phyloP scores from a whole-genome alignment of 1,140 invertebrate species.

The Amphibalanus amphitrite region DNA sequence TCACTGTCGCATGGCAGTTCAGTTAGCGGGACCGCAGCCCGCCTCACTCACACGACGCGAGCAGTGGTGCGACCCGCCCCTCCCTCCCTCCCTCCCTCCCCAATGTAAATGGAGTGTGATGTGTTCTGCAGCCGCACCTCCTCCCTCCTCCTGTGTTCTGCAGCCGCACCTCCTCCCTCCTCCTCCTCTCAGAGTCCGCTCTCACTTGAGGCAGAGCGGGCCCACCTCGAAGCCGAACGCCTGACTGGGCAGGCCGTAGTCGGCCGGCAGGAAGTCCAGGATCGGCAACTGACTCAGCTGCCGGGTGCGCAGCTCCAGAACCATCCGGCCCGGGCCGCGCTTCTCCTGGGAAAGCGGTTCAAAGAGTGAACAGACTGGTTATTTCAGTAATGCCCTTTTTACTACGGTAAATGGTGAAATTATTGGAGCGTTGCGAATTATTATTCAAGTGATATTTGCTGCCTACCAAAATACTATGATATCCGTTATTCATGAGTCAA shows the following conservation, averaged over 20 bases:
- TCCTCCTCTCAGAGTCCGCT: slow-evolving; percentile 24
- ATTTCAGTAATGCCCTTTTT: too few relatives aligned
- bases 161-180: slow-evolving; percentile 26
- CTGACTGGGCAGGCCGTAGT: slow-evolving; percentile 55
- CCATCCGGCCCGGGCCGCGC: slow-evolving; percentile 36
- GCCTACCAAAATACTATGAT: too few relatives aligned
- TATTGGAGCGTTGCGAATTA: too few relatives aligned
- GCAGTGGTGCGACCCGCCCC: too few relatives aligned
- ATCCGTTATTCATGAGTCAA: too few relatives aligned
- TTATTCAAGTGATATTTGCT: too few relatives aligned
- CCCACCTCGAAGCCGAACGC: slow-evolving; percentile 67
- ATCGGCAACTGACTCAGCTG: slow-evolving; percentile 51
- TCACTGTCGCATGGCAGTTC: not conserved
- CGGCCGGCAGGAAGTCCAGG: slow-evolving; percentile 55
- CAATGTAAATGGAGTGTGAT: slow-evolving; percentile 39
- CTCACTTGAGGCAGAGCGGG: slow-evolving; percentile 41
- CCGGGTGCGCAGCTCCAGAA: slow-evolving; percentile 52
- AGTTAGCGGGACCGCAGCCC: too few relatives aligned
- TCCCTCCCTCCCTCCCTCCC: too few relatives aligned
- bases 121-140: not conserved
- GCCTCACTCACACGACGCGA: not conserved
- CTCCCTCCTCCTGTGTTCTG: slow-evolving; percentile 31
- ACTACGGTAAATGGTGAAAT: too few relatives aligned
- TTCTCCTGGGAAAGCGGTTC: too few relatives aligned
- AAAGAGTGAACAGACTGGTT: too few relatives aligned